Evolutionary conservation across 2,888 invertebrate species (phyloP), one percentile per base, ranked within the genome.

Genomic region (Keiferia lycopersicella): DNA sequence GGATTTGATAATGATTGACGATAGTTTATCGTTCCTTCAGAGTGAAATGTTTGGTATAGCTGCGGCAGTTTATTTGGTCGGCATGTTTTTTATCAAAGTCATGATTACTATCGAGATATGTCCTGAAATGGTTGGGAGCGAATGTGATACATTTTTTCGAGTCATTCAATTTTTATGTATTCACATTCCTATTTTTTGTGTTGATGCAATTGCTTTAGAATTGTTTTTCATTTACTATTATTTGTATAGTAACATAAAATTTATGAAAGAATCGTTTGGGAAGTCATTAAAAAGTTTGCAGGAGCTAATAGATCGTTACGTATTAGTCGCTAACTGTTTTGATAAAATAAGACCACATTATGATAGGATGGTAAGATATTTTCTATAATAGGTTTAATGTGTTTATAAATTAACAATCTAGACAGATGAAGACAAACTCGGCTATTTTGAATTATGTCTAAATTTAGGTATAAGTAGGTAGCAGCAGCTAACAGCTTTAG

Each of bases 341-440:
- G 48, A 67, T 18, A 66, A 63, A 61, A 65, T 68, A 12, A 68
- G 16, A 50, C 67, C 66, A 3, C 22, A 67, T 39, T 67, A 64
- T 50, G 62, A 57, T 22, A 66, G 59, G 38, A 12, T 66, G 66
- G 67, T 68, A 61, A 53, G 65, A 14, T 14, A 1, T 14, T 18
- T 48, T 48, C n/a, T n/a, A n/a, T n/a, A n/a, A n/a, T n/a, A 8
- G 7, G 7, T 16, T 48, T 7, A 16, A n/a, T 6, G 16, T 14
- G 2, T 16, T 48, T n/a, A n/a, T 3, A 48, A n/a, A 2, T n/a
- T 7, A n/a, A n/a, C n/a, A n/a, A n/a, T n/a, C n/a, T n/a, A n/a
- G n/a, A n/a, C n/a, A n/a, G n/a, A n/a, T n/a, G n/a, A n/a, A n/a
- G n/a, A n/a, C n/a, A n/a, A n/a, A n/a, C n/a, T n/a, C n/a, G n/a